phyloP scores from a whole-genome alignment of 1,140 invertebrate genomes.

The Megalopta genalis region DNA sequence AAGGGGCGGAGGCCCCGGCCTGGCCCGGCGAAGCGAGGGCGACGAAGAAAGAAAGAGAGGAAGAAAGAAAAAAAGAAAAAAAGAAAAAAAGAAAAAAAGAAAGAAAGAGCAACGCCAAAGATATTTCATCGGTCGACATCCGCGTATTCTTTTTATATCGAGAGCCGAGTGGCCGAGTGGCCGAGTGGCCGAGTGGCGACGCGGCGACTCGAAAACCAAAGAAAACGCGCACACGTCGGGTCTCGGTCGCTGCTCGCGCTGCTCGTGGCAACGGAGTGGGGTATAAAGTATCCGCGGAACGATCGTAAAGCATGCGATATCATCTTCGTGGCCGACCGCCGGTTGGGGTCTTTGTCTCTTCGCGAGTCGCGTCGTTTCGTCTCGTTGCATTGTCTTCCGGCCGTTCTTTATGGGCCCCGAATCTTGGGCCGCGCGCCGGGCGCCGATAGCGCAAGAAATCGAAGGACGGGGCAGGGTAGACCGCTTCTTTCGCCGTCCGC shows the following conservation, averaged over 20 bases:
- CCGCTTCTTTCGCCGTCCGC: background rate
- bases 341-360: slow-evolving; percentile 70
- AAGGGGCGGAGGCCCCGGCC: background rate
- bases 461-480: slow-evolving; percentile 35
- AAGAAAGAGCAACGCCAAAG: slow-evolving; percentile 32
- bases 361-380: slow-evolving; percentile 65
- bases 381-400: slow-evolving; percentile 68
- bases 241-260: background rate
- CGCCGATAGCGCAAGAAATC: slow-evolving; percentile 61
- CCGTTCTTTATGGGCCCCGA: slow-evolving; percentile 63
- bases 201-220: slow-evolving; percentile 49
- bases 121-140: slow-evolving; percentile 69
- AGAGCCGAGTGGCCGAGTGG: slow-evolving; percentile 12
- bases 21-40: slow-evolving; percentile 18
- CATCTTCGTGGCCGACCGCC: slow-evolving; percentile 69
- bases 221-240: slow-evolving; percentile 64
- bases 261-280: slow-evolving; percentile 31
- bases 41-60: slow-evolving; percentile 23
- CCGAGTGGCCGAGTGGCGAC: background rate
- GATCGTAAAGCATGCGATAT: slow-evolving; percentile 73
- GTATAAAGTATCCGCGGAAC: slow-evolving; percentile 70
- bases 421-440: slow-evolving; percentile 38
- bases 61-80: slow-evolving; percentile 4
- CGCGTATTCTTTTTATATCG: slow-evolving; percentile 67
- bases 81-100: slow-evolving; percentile 22